Conservation (phyloP, 92 coral and sea anemone species). For the Isaurus tuberculatus region DNA sequence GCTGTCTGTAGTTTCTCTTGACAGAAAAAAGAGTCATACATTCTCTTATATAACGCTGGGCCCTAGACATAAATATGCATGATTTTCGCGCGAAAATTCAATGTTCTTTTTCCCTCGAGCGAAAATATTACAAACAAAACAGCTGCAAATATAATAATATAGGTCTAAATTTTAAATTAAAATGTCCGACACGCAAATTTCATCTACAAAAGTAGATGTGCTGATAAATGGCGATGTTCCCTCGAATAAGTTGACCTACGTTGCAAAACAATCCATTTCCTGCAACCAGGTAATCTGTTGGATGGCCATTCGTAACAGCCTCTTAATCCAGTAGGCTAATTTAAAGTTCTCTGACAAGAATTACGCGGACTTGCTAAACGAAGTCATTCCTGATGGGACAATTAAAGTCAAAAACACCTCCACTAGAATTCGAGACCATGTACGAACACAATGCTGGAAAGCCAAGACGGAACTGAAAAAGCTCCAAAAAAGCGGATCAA, state of each 20-base stretch:
- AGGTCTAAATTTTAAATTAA: neutral
- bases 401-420: constrained; percentile 49
- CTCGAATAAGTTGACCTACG: constrained; percentile 24
- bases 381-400: constrained; percentile 51
- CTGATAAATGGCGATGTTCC: constrained; percentile 13
- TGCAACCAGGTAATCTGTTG: constrained; percentile 40
- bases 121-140: neutral
- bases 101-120: constrained; percentile 4
- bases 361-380: constrained; percentile 49
- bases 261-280: constrained; percentile 21
- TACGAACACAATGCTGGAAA: constrained; percentile 27
- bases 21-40: neutral
- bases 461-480: constrained; percentile 16
- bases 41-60: constrained; percentile 23
- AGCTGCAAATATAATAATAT: neutral
- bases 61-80: constrained; percentile 10
- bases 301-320: constrained; percentile 45
- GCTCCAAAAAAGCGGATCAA: constrained; percentile 34
- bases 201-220: constrained; percentile 20
- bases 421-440: constrained; percentile 27
- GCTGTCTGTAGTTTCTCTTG: constrained; percentile 10
- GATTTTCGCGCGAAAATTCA: constrained; percentile 14
- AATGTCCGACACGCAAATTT: constrained; percentile 2
- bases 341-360: constrained; percentile 12
- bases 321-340: constrained; percentile 41